Evolutionary conservation across 2,797 vertebrate species (phyloP).

Genomic region (Tarsius wallacei): DNA sequence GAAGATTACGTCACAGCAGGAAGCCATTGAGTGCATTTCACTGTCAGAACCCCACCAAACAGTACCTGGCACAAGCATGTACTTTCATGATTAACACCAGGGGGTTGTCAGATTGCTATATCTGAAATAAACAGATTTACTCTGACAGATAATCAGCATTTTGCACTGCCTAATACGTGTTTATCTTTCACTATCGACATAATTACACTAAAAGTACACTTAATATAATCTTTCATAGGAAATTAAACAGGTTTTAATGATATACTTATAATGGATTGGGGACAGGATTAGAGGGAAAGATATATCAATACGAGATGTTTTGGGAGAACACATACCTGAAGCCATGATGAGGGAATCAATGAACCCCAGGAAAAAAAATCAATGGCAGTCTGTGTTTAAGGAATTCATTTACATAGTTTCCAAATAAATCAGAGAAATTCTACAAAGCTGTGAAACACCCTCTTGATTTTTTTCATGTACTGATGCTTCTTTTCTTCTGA

Average conservation of each 20-base stretch:
- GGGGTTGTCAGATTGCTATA: constrained; percentile 88
- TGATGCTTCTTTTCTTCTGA: neutral
- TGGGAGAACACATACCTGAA: constrained; percentile 72
- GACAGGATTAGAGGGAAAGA: constrained; percentile 55
- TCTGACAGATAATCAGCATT: constrained; percentile 92
- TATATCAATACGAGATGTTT: constrained; percentile 80
- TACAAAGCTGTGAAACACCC: constrained; percentile 48
- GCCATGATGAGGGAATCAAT: constrained; percentile 67
- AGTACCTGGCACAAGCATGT: constrained; percentile 87
- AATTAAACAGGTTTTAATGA: constrained; percentile 90
- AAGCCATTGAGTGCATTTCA: constrained; percentile 80
- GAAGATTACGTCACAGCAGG: constrained; percentile 81
- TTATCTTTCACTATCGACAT: constrained; percentile 90
- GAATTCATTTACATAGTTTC: constrained; percentile 82
- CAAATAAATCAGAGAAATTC: constrained; percentile 82
- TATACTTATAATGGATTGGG: constrained; percentile 81
- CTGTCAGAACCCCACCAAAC: constrained; percentile 84
- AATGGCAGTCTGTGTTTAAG: constrained; percentile 82
- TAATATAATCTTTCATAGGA: constrained; percentile 91
- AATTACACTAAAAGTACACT: constrained; percentile 92
- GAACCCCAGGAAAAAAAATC: constrained; percentile 82
- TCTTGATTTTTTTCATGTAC: constrained; percentile 36
- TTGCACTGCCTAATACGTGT: constrained; percentile 90
- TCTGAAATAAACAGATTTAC: constrained; percentile 92
- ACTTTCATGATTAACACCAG: constrained; percentile 90